phyloP scores from a whole-genome alignment of 2,888 invertebrate genomes.

The Odontocerum albicorne region DNA sequence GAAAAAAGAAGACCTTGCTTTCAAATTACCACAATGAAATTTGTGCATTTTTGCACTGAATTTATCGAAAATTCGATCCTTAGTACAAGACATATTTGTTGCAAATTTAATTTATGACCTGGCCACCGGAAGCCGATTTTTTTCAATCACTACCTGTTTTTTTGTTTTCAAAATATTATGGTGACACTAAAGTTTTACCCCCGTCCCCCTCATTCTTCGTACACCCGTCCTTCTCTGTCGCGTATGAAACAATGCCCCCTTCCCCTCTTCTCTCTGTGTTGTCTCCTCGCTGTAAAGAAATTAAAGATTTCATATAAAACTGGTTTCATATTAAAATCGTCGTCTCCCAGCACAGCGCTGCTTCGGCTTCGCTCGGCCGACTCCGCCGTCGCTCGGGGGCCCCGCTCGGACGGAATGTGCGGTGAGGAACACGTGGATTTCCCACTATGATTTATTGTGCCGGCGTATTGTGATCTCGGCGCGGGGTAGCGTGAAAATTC shows the following conservation, averaged over 20 bases:
- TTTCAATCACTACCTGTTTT: no score
- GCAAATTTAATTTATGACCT: no score
- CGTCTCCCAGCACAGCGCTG: conserved; percentile 18
- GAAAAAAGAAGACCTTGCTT: no score
- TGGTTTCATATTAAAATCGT: conserved; percentile 30
- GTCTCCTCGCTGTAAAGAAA: conserved; percentile 20
- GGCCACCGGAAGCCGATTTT: no score
- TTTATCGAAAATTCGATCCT: no score
- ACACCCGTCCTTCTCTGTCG: conserved; percentile 17
- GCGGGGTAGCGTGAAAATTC: conserved; percentile 20
- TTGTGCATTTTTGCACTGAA: no score
- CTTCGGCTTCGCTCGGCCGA: conserved; percentile 12
- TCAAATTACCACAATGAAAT: no score
- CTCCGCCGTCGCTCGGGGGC: conserved; percentile 9
- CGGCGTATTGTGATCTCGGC: conserved; percentile 18
- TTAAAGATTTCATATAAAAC: conserved; percentile 31
- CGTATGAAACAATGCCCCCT: conserved; percentile 18
- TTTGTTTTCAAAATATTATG: no score
- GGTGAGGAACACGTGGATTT: conserved; percentile 22
- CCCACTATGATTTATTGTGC: conserved; percentile 24
- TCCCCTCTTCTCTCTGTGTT: not conserved
- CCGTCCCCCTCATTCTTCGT: not conserved
- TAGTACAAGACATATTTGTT: no score
- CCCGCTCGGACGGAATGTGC: not conserved
- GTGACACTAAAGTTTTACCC: no score